A percentile compares a stretch with the other conserved stretches of the same genome.
phyloP scores from a whole-genome alignment of 2,888 invertebrate species.

The Lycophotia porphyrea region DNA sequence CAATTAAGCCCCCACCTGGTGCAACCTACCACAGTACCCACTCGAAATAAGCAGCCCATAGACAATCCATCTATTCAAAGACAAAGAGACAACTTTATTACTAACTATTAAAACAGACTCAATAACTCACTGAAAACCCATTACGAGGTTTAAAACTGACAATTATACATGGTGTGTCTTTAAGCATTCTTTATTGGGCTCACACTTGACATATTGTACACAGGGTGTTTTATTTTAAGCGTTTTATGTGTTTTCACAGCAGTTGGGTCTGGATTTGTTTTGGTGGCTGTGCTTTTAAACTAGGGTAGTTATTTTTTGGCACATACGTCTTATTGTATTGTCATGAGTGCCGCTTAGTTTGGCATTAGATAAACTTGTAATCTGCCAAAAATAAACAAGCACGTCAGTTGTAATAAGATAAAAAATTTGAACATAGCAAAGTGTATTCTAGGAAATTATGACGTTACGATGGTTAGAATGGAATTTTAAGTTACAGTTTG shows the following conservation, averaged over 20 bases:
- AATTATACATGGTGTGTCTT: conserved; percentile 81
- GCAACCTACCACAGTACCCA: conserved; percentile 35
- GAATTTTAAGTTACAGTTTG: no score
- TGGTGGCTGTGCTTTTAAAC: conserved; percentile 47
- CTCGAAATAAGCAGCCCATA: conserved; percentile 43
- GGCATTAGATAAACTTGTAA: not conserved
- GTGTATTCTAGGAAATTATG: no score
- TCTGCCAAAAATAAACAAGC: not conserved
- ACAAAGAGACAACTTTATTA: conserved; percentile 65
- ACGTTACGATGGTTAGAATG: no score
- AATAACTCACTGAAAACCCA: conserved; percentile 77
- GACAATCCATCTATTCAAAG: conserved; percentile 55
- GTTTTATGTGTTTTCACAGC: conserved; percentile 84
- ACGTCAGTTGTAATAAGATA: no score
- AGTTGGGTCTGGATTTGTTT: conserved; percentile 71
- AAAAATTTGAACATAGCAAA: no score
- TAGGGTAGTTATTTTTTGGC: conserved; percentile 50
- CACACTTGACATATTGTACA: conserved; percentile 77
- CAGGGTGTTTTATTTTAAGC: conserved; percentile 78
- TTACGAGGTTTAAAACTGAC: conserved; percentile 83
- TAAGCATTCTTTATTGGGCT: conserved; percentile 82
- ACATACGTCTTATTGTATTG: conserved; percentile 2
- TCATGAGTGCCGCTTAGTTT: not conserved
- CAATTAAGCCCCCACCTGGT: conserved; percentile 40
- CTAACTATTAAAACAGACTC: conserved; percentile 74